Conservation (phyloP, 1,140 invertebrate species). For the Aricia agestis region DNA sequence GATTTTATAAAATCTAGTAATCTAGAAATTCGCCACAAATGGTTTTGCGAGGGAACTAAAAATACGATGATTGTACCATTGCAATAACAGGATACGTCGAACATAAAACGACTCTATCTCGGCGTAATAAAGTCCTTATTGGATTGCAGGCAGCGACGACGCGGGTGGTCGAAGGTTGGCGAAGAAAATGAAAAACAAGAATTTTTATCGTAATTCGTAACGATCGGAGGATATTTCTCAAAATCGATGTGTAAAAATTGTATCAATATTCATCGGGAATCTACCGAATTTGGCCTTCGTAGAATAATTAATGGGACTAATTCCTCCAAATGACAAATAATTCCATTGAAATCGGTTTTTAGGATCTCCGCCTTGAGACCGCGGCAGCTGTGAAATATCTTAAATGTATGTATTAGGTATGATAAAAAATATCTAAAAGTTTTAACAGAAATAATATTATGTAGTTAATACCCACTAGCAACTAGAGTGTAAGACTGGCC, state of each 20-base stretch:
- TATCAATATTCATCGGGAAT: constrained; percentile 19
- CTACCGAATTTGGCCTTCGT: background rate
- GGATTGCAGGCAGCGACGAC: constrained; percentile 46
- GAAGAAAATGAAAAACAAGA: constrained; percentile 59
- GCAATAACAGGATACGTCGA: constrained; percentile 34
- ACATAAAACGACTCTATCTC: constrained; percentile 42
- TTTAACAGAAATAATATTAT: no score
- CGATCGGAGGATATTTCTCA: constrained; percentile 20
- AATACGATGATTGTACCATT: constrained; percentile 43
- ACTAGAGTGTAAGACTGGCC: no score
- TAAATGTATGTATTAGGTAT: no score
- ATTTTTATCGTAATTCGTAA: constrained; percentile 48
- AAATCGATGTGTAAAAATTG: constrained; percentile 22
- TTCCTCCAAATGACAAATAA: background rate
- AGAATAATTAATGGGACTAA: constrained; percentile 1
- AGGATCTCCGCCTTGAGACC: background rate
- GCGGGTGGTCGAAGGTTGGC: constrained; percentile 68
- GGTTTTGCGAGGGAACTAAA: constrained; percentile 30
- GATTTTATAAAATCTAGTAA: constrained; percentile 8
- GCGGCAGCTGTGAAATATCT: background rate
- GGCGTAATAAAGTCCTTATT: constrained; percentile 62
- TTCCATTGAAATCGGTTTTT: background rate
- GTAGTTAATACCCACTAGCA: no score
- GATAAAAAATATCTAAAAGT: no score
- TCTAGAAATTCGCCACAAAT: constrained; percentile 24